Evolutionary conservation across 2,888 invertebrate genomes (phyloP).

Genomic region (Epicampocera succincta): DNA sequence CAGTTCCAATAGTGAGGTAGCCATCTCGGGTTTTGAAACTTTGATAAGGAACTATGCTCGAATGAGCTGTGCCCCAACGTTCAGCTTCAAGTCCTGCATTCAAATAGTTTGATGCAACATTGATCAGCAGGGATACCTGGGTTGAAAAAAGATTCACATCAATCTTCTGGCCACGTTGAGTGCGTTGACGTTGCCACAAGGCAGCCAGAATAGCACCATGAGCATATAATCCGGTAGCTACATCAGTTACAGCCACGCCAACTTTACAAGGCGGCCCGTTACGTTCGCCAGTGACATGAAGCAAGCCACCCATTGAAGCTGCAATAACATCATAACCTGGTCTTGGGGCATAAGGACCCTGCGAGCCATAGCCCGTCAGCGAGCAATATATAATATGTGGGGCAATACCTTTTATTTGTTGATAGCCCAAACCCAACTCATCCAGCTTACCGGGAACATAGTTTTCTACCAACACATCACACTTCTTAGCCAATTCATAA

Average conservation of each 20-base stretch:
- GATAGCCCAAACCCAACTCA: slow-evolving; percentile 90
- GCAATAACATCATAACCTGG: slow-evolving; percentile 99
- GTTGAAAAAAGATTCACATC: slow-evolving; percentile 97
- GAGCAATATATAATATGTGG: slow-evolving; percentile 95
- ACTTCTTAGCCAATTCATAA: slow-evolving; percentile 87
- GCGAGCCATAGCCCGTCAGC: slow-evolving; percentile 94
- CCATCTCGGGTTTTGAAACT: slow-evolving; percentile 92
- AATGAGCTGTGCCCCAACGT: slow-evolving; percentile 96
- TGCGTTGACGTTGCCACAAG: slow-evolving; percentile 88
- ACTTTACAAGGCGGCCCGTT: slow-evolving; percentile 93
- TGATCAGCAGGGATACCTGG: slow-evolving; percentile 93
- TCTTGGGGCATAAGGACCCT: slow-evolving; percentile 91
- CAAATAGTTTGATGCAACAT: slow-evolving; percentile 94
- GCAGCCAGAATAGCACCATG: slow-evolving; percentile 97
- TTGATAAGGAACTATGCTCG: slow-evolving; percentile 97
- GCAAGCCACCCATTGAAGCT: slow-evolving; percentile 93
- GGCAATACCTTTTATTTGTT: slow-evolving; percentile 86
- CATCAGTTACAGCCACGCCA: slow-evolving; percentile 95
- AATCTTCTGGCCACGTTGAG: slow-evolving; percentile 94
- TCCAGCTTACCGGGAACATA: slow-evolving; percentile 95
- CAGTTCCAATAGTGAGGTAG: slow-evolving; percentile 92
- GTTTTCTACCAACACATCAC: slow-evolving; percentile 96
- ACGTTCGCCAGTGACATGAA: slow-evolving; percentile 93
- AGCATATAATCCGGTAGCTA: slow-evolving; percentile 97
- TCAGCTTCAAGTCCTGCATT: slow-evolving; percentile 90